Conservation (phyloP, 2,888 invertebrate species). For the Xanthorhoe designata region DNA sequence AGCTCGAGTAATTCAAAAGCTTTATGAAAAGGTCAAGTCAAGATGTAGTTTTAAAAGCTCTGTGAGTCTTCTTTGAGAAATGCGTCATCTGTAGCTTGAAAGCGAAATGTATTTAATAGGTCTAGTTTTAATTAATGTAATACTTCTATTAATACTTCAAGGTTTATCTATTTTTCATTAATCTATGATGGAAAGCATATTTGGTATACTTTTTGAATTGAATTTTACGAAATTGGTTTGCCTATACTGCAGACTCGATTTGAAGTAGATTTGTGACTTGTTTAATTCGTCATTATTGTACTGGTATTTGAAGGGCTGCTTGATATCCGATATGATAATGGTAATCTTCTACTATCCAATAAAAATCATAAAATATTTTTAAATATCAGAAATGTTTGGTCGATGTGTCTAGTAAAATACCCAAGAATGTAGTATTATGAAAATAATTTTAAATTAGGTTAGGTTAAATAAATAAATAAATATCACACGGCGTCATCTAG, state of each 20-base stretch:
- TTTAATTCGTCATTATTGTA: no score
- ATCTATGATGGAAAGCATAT: neutral
- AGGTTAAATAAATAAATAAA: no score
- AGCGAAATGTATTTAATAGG: conserved; percentile 3
- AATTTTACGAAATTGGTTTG: conserved; percentile 4
- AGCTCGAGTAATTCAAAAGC: conserved; percentile 10
- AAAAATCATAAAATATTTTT: no score
- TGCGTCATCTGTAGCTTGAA: conserved; percentile 10
- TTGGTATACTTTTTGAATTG: neutral
- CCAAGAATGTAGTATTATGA: no score
- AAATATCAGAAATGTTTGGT: no score
- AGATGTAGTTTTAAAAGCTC: conserved; percentile 20
- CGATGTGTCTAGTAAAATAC: no score
- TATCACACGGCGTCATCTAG: no score
- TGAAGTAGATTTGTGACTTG: no score
- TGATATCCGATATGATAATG: no score
- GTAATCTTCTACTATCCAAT: no score
- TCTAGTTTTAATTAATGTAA: conserved; percentile 6
- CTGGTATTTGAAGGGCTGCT: no score
- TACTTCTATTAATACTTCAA: conserved; percentile 9
- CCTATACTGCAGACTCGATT: neutral
- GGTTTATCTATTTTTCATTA: conserved; percentile 16
- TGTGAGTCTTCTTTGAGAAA: conserved; percentile 6
- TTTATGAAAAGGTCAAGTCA: conserved; percentile 25
- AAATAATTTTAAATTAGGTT: no score